Base-by-base conservation (phyloP, 2,888 invertebrate species). In the Chydorus sphaericus region DNA sequence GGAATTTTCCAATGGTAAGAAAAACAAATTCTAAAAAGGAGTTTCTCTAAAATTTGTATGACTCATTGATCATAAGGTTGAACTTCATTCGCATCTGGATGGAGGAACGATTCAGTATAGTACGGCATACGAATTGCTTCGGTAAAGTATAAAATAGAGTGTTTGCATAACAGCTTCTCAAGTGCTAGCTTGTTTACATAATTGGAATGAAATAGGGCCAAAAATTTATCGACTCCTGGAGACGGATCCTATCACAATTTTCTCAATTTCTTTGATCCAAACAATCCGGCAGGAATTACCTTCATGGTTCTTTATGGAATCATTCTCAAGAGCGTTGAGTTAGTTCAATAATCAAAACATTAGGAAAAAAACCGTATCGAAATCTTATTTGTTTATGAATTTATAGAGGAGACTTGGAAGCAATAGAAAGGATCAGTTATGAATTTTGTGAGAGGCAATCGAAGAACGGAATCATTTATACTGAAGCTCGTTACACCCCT, bases 61-160 rank as follows among this genome's bases (percentile, higher is more conserved):
- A n/a, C n/a, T n/a, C n/a, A n/a, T n/a, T n/a, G n/a, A n/a, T n/a
- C n/a, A n/a, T n/a, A n/a, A 75, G 73, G 70, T 77, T 30, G 75
- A 77, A 63, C 67, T 77, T 5, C 77, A 77, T 62, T 68, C 75
- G 4, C 77, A 77, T 65, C 64, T 77, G 50, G 77, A 77, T 65
- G 77, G 77, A 20, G 63, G n/a, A n/a, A n/a, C 73, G 4, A 62
- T 73, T 10, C 65, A 76, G 14, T 68, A 70, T 57, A 65, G 69
- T 55, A 77, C 77, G 0, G 64, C 76, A 11, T 68, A 72, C 60
- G 75, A 76, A 36, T 63, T 75, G n/a, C 70, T 73, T 30, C 66
- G 67, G 75, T 75, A 66, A 66, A 67, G 65, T 67, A 62, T 58
- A 26, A 11, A 57, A 38, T 23, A n/a, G 10, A 20, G 29, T 31